These are phyloP conservation scores for Parazoanthus swiftii DNA, from an alignment of 92 coral and sea anemone genomes.

Conservation along the genomic window DNA sequence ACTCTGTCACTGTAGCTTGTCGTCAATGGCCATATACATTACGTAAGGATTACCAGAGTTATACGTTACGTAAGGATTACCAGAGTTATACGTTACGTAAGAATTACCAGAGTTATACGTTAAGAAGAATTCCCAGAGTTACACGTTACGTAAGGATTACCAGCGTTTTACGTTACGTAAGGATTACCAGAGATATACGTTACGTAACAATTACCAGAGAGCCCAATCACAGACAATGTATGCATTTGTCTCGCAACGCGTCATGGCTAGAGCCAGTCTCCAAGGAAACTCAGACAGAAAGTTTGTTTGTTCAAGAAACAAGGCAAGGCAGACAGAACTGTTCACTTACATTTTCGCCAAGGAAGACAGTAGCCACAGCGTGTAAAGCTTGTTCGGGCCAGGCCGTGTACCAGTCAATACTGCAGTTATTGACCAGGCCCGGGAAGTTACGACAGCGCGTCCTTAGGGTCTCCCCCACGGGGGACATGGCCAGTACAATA, in stretches of 20 bases:
- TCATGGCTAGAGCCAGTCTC: neutral
- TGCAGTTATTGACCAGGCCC: slow-evolving; percentile 96
- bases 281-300: neutral
- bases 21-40: neutral
- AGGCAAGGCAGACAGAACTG: neutral
- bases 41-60: neutral
- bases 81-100: neutral
- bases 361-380: slow-evolving; percentile 97
- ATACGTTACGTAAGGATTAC: neutral
- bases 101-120: neutral
- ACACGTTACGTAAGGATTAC: neutral
- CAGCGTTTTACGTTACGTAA: neutral
- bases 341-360: slow-evolving; percentile 90
- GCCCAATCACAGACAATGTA: neutral
- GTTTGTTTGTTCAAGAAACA: neutral
- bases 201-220: neutral
- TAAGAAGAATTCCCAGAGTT: no score
- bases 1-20: neutral
- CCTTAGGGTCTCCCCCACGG: slow-evolving; percentile 97
- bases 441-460: slow-evolving; percentile 99
- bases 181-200: neutral
- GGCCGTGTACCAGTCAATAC: slow-evolving; percentile 99
- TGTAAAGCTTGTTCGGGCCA: slow-evolving; percentile 99
- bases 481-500: slow-evolving; percentile 98
- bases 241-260: neutral